Evolutionary conservation across 2,113 vertebrate genomes (phyloP).

Genomic region (Siniperca chuatsi): DNA sequence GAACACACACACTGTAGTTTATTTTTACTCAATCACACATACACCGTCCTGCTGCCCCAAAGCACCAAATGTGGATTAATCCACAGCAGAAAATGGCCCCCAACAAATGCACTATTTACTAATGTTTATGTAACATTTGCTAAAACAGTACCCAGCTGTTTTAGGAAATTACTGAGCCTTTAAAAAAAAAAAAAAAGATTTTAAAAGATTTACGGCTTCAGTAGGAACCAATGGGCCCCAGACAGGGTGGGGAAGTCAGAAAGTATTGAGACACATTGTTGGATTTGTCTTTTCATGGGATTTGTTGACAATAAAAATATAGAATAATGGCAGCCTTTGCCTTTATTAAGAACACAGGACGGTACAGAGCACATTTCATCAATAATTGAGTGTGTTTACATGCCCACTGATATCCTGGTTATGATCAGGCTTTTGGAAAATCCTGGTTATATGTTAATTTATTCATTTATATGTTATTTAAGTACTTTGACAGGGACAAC

Average conservation of each 20-base stretch:
- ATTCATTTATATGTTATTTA: neutral
- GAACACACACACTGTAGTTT: neutral
- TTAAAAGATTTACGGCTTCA: neutral
- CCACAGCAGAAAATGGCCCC: neutral
- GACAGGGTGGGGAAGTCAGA: neutral
- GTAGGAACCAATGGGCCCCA: neutral
- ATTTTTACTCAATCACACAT: neutral
- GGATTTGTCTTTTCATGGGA: neutral
- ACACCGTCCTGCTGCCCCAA: neutral
- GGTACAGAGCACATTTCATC: neutral
- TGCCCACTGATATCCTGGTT: neutral
- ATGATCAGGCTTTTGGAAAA: neutral
- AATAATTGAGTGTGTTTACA: neutral
- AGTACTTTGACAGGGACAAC: neutral
- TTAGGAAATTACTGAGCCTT: too few relatives aligned
- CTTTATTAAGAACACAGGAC: neutral
- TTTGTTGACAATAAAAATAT: neutral
- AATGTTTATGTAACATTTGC: too few relatives aligned
- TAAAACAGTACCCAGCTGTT: neutral
- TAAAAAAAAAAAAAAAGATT: neutral
- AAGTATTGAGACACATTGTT: neutral
- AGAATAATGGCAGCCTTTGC: neutral
- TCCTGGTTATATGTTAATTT: neutral
- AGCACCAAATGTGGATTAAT: neutral
- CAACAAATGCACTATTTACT: neutral